Evolutionary conservation across 2,888 invertebrate genomes (phyloP), one percentile per base, ranked within the genome.

Genomic region (Eristalinus aeneus): DNA sequence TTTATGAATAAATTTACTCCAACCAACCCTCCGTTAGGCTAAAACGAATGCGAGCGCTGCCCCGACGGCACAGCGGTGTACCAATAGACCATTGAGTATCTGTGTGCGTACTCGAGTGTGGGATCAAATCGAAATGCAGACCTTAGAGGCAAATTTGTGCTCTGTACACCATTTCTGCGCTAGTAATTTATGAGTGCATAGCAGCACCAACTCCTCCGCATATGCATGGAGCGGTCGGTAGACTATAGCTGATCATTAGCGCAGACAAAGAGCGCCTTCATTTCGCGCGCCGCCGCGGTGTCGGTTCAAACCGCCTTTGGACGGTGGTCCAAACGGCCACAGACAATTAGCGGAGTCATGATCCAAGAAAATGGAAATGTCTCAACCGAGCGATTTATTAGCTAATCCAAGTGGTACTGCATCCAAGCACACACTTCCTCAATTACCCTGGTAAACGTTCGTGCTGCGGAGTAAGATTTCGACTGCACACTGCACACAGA

Each of bases 311-410:
- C 32, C 68, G 34, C 16, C 60, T 61, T n/a, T n/a, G 46, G 36
- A 56, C 65, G 77, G 86, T 86, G 86, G 86, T 86, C 86, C 74
- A 78, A 77, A 60, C 69, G 63, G 74, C 74, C 53, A 81, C 64
- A 86, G 82, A 82, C 86, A 86, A 86, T 86, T 86, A 86, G 78
- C 77, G 64, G 71, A 86, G 86, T 86, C 86, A 86, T 86, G 86
- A 86, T 86, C 86, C 86, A 82, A 86, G 86, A 86, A 86, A 86
- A 86, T 86, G 86, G 86, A 86, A 86, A 86, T 82, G 86, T 86
- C 86, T 86, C 77, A 82, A 74, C 82, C 77, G 61, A 76, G 61
- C 86, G 86, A 86, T 86, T 86, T 86, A 86, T 86, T 86, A 86
- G 82, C 86, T 82, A 86, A 86, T 86, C 86, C 86, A 82, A 86